Conservation (phyloP, 2,113 vertebrate genomes). For the Prolemur simus region DNA sequence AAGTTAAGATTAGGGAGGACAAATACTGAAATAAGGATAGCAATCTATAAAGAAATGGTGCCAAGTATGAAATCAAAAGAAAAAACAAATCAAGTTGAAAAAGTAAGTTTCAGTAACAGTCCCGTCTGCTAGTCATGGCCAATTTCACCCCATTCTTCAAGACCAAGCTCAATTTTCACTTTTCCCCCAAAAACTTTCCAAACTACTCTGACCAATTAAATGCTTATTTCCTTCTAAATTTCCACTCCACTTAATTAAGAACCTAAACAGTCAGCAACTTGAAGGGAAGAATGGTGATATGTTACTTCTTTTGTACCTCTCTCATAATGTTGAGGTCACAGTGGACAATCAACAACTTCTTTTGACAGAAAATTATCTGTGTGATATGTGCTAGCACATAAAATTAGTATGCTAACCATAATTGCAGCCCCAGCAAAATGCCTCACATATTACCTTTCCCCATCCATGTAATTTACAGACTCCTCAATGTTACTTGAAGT, state of each 20-base stretch:
- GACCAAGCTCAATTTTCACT: background rate
- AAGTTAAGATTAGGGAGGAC: background rate
- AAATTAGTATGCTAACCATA: background rate
- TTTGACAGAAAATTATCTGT: background rate
- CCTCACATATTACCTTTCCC: slow-evolving; percentile 84
- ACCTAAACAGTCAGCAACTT: background rate
- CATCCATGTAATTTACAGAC: slow-evolving; percentile 80
- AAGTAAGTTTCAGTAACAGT: background rate
- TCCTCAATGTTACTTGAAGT: slow-evolving; percentile 83
- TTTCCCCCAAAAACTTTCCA: background rate
- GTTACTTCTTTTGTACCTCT: background rate
- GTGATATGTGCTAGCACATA: background rate
- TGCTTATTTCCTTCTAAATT: background rate
- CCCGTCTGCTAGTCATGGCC: background rate
- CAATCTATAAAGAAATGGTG: background rate
- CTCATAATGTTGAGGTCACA: background rate
- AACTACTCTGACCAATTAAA: background rate
- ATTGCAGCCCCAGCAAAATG: background rate
- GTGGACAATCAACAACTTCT: background rate
- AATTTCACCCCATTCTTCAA: background rate
- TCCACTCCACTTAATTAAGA: background rate
- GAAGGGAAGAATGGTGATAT: background rate
- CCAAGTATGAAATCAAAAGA: background rate
- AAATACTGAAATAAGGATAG: background rate
- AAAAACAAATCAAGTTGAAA: background rate